Percentiles rank a stretch among this genome's conserved stretches.
phyloP scores from a whole-genome alignment of 2,797 vertebrate species.

The Setipinna tenuifilis region DNA sequence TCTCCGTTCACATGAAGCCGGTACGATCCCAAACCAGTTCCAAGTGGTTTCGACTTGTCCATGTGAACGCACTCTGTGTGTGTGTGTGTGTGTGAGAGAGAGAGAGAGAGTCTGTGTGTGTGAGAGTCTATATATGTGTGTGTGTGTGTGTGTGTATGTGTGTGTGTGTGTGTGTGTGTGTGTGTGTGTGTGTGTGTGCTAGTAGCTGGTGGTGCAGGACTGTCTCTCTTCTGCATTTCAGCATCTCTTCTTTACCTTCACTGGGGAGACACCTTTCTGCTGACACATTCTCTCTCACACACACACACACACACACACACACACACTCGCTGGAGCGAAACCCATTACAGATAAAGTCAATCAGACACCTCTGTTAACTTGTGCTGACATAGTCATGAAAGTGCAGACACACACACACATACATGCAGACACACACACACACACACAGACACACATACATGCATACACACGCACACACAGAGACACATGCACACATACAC shows the following conservation, averaged over 20 bases:
- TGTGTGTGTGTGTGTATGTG: too few species aligned
- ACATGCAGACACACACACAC: too few species aligned
- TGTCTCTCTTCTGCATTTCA: background rate
- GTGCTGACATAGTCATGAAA: slow-evolving; percentile 5
- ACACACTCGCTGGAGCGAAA: background rate
- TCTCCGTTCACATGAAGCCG: too few species aligned
- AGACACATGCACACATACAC: background rate
- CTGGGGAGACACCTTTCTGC: background rate
- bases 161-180: too few species aligned
- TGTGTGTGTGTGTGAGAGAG: background rate
- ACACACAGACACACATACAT: too few species aligned
- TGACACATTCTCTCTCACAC: background rate
- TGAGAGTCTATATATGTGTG: too few species aligned
- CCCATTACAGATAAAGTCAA: background rate
- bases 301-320: background rate
- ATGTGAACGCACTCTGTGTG: too few species aligned
- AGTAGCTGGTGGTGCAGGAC: background rate
- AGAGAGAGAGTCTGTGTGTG: background rate
- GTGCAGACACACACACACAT: background rate
- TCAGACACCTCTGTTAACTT: background rate
- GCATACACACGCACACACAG: too few species aligned
- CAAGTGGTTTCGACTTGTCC: too few species aligned
- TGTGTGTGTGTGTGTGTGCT: background rate
- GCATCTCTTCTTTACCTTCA: background rate
- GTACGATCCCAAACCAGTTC: too few species aligned